phyloP scores from a whole-genome alignment of 2,113 vertebrate genomes.

The Larimichthys polyactis region DNA sequence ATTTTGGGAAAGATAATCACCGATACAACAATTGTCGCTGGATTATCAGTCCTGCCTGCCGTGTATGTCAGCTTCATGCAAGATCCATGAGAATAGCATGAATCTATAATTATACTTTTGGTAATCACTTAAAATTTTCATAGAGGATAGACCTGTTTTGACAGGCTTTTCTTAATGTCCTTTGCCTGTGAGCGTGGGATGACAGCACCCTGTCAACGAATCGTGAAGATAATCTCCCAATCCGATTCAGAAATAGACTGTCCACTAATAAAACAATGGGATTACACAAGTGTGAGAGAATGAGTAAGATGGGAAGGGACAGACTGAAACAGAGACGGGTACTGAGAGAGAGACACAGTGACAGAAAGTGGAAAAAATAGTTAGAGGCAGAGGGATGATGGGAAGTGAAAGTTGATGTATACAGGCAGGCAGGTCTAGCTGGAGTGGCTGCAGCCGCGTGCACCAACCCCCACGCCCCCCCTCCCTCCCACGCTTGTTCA shows the following conservation, averaged over 20 bases:
- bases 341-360: conserved; percentile 28
- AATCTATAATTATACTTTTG: background rate
- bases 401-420: conserved; percentile 40
- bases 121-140: background rate
- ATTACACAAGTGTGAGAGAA: conserved; percentile 33
- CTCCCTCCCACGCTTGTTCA: conserved; percentile 55
- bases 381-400: conserved; percentile 11
- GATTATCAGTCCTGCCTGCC: background rate
- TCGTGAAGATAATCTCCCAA: conserved; percentile 54
- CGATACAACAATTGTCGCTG: background rate
- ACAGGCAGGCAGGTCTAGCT: conserved; percentile 54
- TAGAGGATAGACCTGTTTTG: background rate
- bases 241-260: conserved; percentile 60
- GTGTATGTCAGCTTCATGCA: conserved; percentile 1
- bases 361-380: conserved; percentile 12
- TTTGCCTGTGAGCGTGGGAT: conserved; percentile 30
- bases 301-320: conserved; percentile 16
- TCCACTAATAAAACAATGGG: conserved; percentile 61
- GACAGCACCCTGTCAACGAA: conserved; percentile 37
- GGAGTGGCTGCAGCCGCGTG: conserved; percentile 38
- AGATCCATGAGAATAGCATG: conserved; percentile 13
- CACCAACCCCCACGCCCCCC: background rate
- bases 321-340: conserved; percentile 41
- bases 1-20: conserved; percentile 33
- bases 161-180: conserved; percentile 5